Conservation (phyloP, 1,140 invertebrate genomes). For the Melitaea cinxia region DNA sequence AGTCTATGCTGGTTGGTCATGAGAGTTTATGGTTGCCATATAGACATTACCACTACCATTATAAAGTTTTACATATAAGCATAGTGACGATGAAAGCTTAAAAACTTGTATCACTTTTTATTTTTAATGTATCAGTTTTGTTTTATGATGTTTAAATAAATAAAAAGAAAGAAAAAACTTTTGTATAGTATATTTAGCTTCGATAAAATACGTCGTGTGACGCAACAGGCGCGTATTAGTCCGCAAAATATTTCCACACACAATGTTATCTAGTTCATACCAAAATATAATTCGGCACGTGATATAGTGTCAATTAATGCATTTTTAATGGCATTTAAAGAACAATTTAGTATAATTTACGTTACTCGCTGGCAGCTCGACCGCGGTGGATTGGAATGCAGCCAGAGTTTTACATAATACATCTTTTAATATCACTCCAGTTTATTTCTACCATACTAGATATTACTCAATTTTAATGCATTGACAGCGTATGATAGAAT, state of each 20-base stretch:
- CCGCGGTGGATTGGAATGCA: slow-evolving; percentile 19
- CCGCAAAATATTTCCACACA: not conserved
- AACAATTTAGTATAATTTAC: slow-evolving; percentile 31
- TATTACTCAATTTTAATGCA: not conserved
- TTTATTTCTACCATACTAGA: not conserved
- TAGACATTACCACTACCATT: too few species aligned
- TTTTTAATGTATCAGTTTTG: too few species aligned
- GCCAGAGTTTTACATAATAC: slow-evolving; percentile 23
- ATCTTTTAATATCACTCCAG: slow-evolving; percentile 9
- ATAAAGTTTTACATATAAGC: too few species aligned
- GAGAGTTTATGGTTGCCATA: too few species aligned
- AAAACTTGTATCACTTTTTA: too few species aligned
- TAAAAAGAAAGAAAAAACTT: too few species aligned
- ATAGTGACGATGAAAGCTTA: too few species aligned
- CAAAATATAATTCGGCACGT: slow-evolving; percentile 2
- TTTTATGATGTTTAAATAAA: too few species aligned
- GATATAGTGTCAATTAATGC: slow-evolving; percentile 28
- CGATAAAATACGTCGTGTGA: too few species aligned
- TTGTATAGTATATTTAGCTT: too few species aligned
- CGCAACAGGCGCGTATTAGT: not conserved
- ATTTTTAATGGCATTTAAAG: slow-evolving; percentile 29
- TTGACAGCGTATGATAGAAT: slow-evolving; percentile 1
- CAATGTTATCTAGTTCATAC: not conserved
- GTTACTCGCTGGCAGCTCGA: slow-evolving; percentile 19
- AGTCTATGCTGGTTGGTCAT: too few species aligned